Evolutionary conservation across 2,888 invertebrate species (phyloP).

Genomic region (Synergus japonicus): DNA sequence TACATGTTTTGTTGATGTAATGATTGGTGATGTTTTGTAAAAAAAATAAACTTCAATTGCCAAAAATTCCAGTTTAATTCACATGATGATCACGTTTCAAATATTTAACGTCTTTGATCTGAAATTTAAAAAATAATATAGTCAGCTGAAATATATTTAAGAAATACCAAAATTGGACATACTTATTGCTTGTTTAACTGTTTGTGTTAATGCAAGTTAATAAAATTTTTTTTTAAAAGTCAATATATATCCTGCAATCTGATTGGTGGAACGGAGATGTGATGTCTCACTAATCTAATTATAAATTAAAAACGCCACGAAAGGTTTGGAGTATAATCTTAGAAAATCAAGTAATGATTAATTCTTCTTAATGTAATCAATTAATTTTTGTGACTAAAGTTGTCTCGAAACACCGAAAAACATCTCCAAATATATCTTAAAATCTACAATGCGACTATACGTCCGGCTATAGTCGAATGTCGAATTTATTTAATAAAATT

Average conservation of each 20-base stretch:
- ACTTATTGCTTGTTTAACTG: background rate
- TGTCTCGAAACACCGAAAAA: background rate
- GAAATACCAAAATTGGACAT: background rate
- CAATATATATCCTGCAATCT: too few relatives aligned
- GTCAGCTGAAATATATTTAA: background rate
- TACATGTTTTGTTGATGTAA: background rate
- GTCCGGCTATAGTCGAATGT: too few relatives aligned
- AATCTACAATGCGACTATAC: too few relatives aligned
- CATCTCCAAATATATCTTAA: too few relatives aligned
- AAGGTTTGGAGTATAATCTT: background rate
- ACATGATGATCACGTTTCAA: background rate
- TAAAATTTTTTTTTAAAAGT: too few relatives aligned
- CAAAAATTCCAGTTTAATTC: background rate
- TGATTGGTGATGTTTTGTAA: background rate
- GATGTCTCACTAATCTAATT: background rate
- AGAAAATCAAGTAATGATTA: too few relatives aligned
- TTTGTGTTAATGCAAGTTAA: too few relatives aligned
- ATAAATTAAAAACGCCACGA: background rate
- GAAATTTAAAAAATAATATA: background rate
- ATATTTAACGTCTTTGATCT: constrained; percentile 5
- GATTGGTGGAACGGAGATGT: too few relatives aligned
- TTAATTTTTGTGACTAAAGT: background rate
- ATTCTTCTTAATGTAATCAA: too few relatives aligned
- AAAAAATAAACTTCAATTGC: background rate
- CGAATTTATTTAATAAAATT: too few relatives aligned